Base-by-base conservation (phyloP, 2,113 vertebrate species). In the Bostrychus sinensis region DNA sequence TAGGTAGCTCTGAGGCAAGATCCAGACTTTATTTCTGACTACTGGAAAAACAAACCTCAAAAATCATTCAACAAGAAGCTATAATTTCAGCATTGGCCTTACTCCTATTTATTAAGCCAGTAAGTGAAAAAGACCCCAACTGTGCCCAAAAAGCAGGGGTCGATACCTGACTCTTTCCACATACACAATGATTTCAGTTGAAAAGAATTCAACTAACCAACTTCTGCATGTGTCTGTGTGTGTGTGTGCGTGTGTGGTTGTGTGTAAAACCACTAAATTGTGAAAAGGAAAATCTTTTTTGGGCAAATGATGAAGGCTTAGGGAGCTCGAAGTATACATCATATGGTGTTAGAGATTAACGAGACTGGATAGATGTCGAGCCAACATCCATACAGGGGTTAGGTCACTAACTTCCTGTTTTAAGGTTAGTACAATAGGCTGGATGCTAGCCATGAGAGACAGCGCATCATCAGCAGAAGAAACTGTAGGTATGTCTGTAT, bases 141-240 rank as follows among this genome's bases (percentile, higher is more conserved):
- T 62, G 78, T 56, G 78, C 62, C 53, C 26, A 23, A 75, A 68
- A 57, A 59, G n/a, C 39, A 61, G 63, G 73, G 74, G 78, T 72
- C 2, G 84, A 83, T 72, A 87, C 61, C 82, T 83, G 80, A 89
- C 75, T 82, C 87, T 86, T 83, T 83, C 66, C 80, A 84, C 62
- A n/a, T n/a, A n/a, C n/a, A 82, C 78, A 89, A 80, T 82, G 84
- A 91, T 78, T 88, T 83, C 83, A 88, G 64, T 68, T 17, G 34
- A 67, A 51, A 82, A 45, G 75, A 85, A 86, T 89, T 69, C 62
- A 20, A 67, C 62, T 63, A 83, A 87, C 80, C 63, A 74, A 54
- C 74, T 64, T 68, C 56, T 63, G 17, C 37, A 62, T 50, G 56
- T 17, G 38, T n/a, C n/a, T n/a, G n/a, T n/a, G n/a, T n/a, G n/a